Conservation (phyloP, 2,113 vertebrate genomes). For the Limnothrissa miodon region DNA sequence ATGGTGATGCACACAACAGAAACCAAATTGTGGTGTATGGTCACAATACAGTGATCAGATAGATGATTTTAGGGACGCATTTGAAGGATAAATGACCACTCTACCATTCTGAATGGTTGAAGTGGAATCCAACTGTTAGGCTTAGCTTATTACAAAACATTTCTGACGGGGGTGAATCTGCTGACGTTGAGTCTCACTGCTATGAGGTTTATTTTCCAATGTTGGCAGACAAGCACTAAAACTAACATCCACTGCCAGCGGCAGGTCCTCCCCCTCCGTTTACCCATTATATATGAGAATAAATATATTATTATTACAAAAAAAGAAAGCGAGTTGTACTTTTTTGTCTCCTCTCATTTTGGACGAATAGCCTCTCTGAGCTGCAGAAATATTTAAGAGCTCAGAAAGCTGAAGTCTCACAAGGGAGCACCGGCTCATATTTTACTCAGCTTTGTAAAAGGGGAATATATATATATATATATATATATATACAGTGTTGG, state of each 20-base stretch:
- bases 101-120: not conserved
- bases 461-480: not conserved
- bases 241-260: not conserved
- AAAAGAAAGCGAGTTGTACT: not conserved
- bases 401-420: not conserved
- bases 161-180: not conserved
- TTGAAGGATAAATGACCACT: slow-evolving; percentile 1
- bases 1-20: not conserved
- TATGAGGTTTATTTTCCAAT: not conserved
- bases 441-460: not conserved
- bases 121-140: not conserved
- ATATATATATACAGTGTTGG: no score
- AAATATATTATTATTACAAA: not conserved
- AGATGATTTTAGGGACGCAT: not conserved
- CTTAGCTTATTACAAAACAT: not conserved
- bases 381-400: not conserved
- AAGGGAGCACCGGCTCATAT: not conserved
- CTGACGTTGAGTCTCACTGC: not conserved
- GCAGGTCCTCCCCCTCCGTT: not conserved
- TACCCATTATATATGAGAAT: slow-evolving; percentile 14
- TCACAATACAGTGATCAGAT: not conserved
- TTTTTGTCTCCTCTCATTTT: not conserved
- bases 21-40: not conserved
- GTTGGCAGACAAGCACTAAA: not conserved
- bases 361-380: not conserved